Evolutionary conservation across 92 coral and sea anemone species (phyloP), one percentile per base, ranked within the genome.

Genomic region (Heteractis magnifica): DNA sequence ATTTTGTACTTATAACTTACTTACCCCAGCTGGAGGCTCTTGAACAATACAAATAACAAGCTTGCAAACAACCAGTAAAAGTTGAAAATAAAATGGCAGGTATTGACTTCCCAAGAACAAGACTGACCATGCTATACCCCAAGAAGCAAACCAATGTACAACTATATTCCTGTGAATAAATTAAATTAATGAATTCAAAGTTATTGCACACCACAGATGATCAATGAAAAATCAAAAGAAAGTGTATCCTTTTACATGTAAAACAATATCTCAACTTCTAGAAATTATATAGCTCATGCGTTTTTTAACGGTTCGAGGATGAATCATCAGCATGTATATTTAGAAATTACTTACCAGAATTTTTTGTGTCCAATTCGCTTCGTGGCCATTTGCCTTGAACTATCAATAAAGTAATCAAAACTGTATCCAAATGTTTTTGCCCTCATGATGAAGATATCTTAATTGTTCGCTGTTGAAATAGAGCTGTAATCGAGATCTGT

Each of bases 1-100:
- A n/a, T 34, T 53, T 53, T 8, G 58, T 53, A 53, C 13, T 53
- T 8, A 19, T 20, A 52, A 51, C 5, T 16, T 8, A 87, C 99
- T 84, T 84, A 92, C 99, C 94, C 99, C 99, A n/a, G 91, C 81
- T 19, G 94, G 94, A 23, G 98, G 93, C 89, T 97, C 99, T 86
- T 94, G 97, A 6, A 89, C 70, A 75, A 97, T 87, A 65, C 98
- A 94, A 77, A 94, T 83, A 8, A 86, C 44, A 52, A 95, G 86
- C 74, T 93, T 92, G 51, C 86, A 15, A 3, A 92, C 20, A 52
- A 97, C 91, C 20, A 94, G 79, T 44, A 89, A 14, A 20, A 89
- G 65, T 70, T 94, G 96, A 8, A 94, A 75, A 41, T 86, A 77
- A 53, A 87, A 79, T 51, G 99, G 98, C 18, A 96, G 86, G 78